Evolutionary conservation across 1,140 invertebrate genomes (phyloP).

Genomic region (Musca vetustissima): DNA sequence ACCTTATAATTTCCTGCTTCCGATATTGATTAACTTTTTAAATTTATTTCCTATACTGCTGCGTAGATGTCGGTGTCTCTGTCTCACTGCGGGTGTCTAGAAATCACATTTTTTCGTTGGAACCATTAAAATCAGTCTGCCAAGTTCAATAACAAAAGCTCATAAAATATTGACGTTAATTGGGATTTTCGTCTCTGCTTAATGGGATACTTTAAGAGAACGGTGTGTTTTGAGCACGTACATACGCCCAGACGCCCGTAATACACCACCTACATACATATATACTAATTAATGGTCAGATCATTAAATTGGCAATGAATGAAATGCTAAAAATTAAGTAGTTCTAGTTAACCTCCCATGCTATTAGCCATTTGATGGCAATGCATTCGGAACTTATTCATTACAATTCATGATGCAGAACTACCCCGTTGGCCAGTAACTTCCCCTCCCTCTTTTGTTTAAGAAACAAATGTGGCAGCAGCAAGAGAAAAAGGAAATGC

Average conservation of each 20-base stretch:
- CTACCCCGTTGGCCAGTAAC: not conserved
- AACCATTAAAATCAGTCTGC: conserved; percentile 13
- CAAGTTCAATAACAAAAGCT: conserved; percentile 14
- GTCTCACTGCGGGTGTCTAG: too few relatives aligned
- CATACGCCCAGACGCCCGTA: too few relatives aligned
- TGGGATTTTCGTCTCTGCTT: conserved; percentile 2
- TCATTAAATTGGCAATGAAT: conserved; percentile 14
- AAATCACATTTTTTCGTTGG: not conserved
- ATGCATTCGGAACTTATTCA: conserved; percentile 8
- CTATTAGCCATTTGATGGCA: conserved; percentile 6
- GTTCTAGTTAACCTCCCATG: not conserved
- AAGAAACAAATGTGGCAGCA: not conserved
- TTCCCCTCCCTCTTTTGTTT: not conserved
- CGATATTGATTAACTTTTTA: not conserved
- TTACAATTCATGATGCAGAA: not conserved
- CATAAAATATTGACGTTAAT: conserved; percentile 22
- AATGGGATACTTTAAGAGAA: conserved; percentile 8
- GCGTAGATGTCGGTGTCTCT: too few relatives aligned
- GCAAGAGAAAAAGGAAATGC: not conserved
- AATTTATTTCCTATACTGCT: not conserved
- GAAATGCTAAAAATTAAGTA: conserved; percentile 21
- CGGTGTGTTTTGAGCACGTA: too few relatives aligned
- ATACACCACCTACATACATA: too few relatives aligned
- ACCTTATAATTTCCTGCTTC: not conserved
- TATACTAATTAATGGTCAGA: not conserved